Conservation (phyloP, 2,113 vertebrate species). For the Crocuta crocuta region DNA sequence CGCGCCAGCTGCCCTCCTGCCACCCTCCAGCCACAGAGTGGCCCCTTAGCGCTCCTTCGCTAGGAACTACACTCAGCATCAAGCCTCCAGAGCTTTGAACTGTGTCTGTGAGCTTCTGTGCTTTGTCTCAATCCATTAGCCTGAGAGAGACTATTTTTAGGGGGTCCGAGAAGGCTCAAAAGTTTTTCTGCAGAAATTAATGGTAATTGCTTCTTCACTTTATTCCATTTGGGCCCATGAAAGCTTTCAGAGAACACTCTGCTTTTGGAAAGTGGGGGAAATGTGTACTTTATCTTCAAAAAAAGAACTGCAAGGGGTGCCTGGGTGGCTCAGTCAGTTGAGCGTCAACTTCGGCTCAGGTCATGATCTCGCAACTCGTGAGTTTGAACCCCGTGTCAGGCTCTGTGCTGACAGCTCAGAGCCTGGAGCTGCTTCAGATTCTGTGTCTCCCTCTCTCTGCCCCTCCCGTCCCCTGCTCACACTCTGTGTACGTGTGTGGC, state of each 20-base stretch:
- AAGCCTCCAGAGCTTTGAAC: neutral
- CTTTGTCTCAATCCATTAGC: neutral
- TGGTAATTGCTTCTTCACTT: neutral
- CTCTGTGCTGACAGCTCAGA: no score
- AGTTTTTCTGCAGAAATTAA: neutral
- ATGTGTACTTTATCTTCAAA: conserved; percentile 1
- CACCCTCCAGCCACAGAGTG: neutral
- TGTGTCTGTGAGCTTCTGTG: neutral
- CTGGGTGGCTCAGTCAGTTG: no score
- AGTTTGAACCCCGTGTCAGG: no score
- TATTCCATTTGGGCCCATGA: neutral
- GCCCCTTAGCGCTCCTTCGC: neutral
- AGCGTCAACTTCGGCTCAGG: no score
- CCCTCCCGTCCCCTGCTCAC: no score
- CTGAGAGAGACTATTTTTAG: neutral
- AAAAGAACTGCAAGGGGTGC: neutral
- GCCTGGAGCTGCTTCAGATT: no score
- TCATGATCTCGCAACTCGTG: no score
- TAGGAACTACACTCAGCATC: neutral
- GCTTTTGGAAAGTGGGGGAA: neutral
- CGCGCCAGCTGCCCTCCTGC: no score
- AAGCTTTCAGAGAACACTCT: neutral
- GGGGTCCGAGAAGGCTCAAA: neutral
- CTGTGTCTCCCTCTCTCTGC: no score
- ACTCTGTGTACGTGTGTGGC: no score